Evolutionary conservation across 2,797 vertebrate genomes (phyloP), one percentile per base, ranked within the genome.

Genomic region (Eulemur coronatus): DNA sequence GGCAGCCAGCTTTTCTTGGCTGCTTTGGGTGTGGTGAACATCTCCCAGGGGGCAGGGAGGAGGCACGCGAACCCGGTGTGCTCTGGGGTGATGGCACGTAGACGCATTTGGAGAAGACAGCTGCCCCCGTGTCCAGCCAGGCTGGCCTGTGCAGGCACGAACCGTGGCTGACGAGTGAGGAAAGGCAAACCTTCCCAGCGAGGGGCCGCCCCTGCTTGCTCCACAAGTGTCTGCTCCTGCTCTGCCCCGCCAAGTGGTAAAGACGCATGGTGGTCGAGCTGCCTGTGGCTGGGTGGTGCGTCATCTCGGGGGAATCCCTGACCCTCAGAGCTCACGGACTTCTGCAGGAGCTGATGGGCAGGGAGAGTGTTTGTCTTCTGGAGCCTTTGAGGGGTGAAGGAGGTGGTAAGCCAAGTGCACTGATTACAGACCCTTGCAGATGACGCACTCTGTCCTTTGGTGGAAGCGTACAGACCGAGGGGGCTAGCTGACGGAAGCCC

Each of bases 91-190:
- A 35, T 0, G 33, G 76, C 1, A 0, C 4, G 26, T 33, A 70
- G n/a, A 3, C 0, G 2, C 0, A 0, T 10, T 11, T 28, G 63
- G 61, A 57, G 10, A 69, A 52, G 38, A 67, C 8, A 5, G 57
- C 8, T 4, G 43, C 28, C 35, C 12, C 9, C 2, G 38, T 46
- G 10, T 33, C 30, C 18, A 0, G 4, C 52, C 70, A 35, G 55
- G 55, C 55, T 72, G 14, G 28, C 41, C 35, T 28, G 46, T 10
- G 7, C 26, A 11, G 35, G 35, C 12, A 28, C 4, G n/a, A 63
- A 22, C 28, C 0, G 3, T 26, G 69, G 22, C 65, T 30, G 65
- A 38, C 1, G 35, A 79, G 26, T 1, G 15, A 0, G 11, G 50
- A 61, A 35, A 20, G 12, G 26, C 33, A n/a, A 7, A 46, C 0